A percentile compares a stretch with the other conserved stretches of the same genome.
Conservation (phyloP, 64 coral and sea anemone species). For the Montipora foliosa region DNA sequence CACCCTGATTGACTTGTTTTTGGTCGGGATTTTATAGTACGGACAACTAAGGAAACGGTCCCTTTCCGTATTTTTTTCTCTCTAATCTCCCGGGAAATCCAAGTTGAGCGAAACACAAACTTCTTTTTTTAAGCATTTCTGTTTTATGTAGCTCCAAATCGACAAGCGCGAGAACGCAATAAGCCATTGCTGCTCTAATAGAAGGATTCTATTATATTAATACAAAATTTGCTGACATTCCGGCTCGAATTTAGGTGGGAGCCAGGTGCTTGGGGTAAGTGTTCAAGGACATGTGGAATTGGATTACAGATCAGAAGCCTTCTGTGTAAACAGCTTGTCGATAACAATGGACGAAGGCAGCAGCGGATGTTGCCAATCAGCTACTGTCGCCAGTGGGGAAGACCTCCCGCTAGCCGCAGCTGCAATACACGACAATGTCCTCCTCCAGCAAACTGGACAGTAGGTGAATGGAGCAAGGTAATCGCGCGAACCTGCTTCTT, state of each 20-base stretch:
- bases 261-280: conserved; percentile 75
- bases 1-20: no score
- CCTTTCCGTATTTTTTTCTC: no score
- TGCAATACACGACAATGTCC: conserved; percentile 81
- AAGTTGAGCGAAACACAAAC: no score
- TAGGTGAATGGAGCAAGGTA: conserved; percentile 85
- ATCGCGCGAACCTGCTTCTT: neutral
- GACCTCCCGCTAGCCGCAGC: conserved; percentile 76
- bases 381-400: conserved; percentile 61
- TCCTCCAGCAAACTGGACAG: conserved; percentile 79
- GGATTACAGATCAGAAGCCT: conserved; percentile 90
- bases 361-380: conserved; percentile 83
- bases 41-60: no score
- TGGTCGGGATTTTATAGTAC: no score
- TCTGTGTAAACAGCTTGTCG: conserved; percentile 87
- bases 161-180: no score
- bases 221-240: neutral
- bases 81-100: no score
- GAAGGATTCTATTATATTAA: neutral
- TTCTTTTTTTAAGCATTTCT: no score
- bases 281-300: conserved; percentile 85
- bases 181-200: neutral
- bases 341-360: conserved; percentile 70
- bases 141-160: no score
- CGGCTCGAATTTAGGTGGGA: conserved; percentile 78